Base-by-base conservation (phyloP, 2,113 vertebrate species). In the Trochalopteron elliotii region DNA sequence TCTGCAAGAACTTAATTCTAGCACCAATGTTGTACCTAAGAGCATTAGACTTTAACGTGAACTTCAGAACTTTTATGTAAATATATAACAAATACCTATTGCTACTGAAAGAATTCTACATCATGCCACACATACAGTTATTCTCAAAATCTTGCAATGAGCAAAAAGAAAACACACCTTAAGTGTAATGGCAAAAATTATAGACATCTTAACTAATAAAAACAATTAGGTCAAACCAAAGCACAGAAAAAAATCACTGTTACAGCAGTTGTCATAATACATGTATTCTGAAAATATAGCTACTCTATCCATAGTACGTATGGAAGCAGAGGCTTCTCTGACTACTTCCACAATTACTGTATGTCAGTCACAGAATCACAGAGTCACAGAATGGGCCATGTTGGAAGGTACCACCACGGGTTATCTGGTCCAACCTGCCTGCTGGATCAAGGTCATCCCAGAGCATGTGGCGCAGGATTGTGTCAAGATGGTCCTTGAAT, bases 321-420 rank as follows among this genome's bases (percentile, higher is more conserved):
- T 7, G 22, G 21, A 55, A 63, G 30, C 22, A 47, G 28, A 63
- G n/a, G 25, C 30, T 56, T 40, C 47, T 69, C 37, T 25, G 40
- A 17, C 20, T 55, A 9, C 19, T 55, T 63, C n/a, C 65, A 63
- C 11, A 55, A 30, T 30, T 63, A 5, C 30, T 49, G 16, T 4
- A 11, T 19, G 27, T 42, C 14, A 42, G 45, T 6, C 42, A 72
- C 24, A 64, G 65, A 49, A 18, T 18, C 50, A 57, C 17, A 56
- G 64, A 52, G 17, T 27, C 56, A 35, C 24, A 42, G 57, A 56
- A 35, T 27, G 21, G 30, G 9, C 16, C 16, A 33, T 31, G 17
- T 23, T 57, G 14, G 35, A 35, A 56, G 42, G 25, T 1, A 50
- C 21, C 30, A 71, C 21, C 0, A 0, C 22, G 35, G 11, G 5